phyloP scores from a whole-genome alignment of 1,140 invertebrate species.

The Cyclina sinensis region DNA sequence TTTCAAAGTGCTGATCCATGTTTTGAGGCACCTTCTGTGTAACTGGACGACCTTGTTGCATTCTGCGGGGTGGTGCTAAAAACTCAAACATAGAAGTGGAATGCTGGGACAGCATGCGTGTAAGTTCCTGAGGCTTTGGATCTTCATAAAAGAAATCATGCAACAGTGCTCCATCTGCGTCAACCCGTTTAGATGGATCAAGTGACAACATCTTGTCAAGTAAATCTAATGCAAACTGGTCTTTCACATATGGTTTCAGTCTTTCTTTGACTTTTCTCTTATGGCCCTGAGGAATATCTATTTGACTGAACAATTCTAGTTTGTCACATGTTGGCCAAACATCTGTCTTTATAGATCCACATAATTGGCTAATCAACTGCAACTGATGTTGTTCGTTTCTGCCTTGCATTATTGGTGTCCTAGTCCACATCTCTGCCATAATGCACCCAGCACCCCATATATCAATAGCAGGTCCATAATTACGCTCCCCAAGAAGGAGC shows the following conservation, averaged over 20 bases:
- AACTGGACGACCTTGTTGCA: constrained; percentile 72
- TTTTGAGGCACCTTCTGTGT: constrained; percentile 73
- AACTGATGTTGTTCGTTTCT: constrained; percentile 98
- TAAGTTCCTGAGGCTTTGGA: constrained; percentile 95
- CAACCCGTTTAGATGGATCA: constrained; percentile 96
- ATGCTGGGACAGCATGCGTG: constrained; percentile 97
- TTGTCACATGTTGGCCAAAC: constrained; percentile 97
- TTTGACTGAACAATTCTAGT: constrained; percentile 96
- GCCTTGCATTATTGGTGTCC: constrained; percentile 93
- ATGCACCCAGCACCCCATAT: constrained; percentile 99
- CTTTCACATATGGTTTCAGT: constrained; percentile 96
- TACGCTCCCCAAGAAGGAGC: constrained; percentile 95
- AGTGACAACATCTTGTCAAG: constrained; percentile 97
- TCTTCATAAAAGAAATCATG: constrained; percentile 99
- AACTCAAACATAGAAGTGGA: constrained; percentile 99
- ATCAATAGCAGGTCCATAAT: constrained; percentile 97
- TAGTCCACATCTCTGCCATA: constrained; percentile 99
- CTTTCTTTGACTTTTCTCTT: constrained; percentile 97
- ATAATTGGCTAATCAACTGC: constrained; percentile 97
- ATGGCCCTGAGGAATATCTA: constrained; percentile 96
- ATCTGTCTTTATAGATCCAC: constrained; percentile 97
- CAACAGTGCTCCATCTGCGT: constrained; percentile 97
- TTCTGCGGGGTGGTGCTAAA: constrained; percentile 91
- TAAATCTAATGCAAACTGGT: constrained; percentile 96
- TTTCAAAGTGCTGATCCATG: constrained; percentile 84